Evolutionary conservation across 1,140 invertebrate species (phyloP).

Genomic region (Plectrocnemia conspersa): DNA sequence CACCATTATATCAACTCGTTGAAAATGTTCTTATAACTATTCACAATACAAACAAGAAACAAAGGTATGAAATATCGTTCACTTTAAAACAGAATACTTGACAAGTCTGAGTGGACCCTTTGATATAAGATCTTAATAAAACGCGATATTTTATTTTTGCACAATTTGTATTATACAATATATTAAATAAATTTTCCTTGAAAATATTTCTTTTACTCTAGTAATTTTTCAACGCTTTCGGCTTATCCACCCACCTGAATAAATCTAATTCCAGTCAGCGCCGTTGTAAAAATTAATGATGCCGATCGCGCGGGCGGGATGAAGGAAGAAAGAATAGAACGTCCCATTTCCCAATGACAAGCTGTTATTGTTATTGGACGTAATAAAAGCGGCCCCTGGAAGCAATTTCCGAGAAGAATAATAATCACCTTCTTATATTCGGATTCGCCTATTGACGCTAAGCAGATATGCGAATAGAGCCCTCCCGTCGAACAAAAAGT

Average conservation of each 20-base stretch:
- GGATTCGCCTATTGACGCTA: slow-evolving; percentile 21
- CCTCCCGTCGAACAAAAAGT: no score
- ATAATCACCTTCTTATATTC: slow-evolving; percentile 10
- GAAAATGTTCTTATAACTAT: no score
- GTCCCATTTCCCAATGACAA: slow-evolving; percentile 36
- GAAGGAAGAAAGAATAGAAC: no score
- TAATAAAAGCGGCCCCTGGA: slow-evolving; percentile 30
- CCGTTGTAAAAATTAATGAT: slow-evolving; percentile 35
- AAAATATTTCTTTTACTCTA: neutral
- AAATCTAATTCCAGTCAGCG: slow-evolving; percentile 31
- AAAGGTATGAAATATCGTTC: no score
- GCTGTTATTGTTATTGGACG: slow-evolving; percentile 35
- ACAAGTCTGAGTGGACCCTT: no score
- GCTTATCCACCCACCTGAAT: slow-evolving; percentile 29
- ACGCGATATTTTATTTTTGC: no score
- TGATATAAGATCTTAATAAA: no score
- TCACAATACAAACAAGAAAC: no score
- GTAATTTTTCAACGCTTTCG: slow-evolving; percentile 14
- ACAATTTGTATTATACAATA: no score
- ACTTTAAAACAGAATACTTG: no score
- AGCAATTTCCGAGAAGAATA: slow-evolving; percentile 22
- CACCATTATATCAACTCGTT: no score
- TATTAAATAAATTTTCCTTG: no score
- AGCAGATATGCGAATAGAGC: slow-evolving; percentile 31
- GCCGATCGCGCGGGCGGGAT: slow-evolving; percentile 17